Evolutionary conservation across 2,888 invertebrate genomes (phyloP), one percentile per base, ranked within the genome.

Genomic region (Xestia xanthographa): DNA sequence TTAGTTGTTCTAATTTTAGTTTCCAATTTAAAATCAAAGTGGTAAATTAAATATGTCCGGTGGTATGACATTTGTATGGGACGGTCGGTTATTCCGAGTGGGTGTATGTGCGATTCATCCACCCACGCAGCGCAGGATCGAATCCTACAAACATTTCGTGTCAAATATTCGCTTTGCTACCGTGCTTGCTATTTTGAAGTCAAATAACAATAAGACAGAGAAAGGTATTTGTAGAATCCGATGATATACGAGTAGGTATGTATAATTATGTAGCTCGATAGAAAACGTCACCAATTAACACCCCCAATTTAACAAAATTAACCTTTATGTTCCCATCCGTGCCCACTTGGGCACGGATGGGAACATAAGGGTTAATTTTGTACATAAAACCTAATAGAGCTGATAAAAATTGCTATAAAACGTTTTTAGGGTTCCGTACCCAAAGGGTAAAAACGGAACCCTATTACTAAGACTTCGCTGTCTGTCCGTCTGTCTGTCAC

Each of bases 21-120:
- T 62, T 53, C 41, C 66, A 82, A 75, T 67, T 75, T 67, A 48
- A 85, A 82, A 67, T 84, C 80, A 74, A 79, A 77, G 80, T 82
- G 83, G 81, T 82, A 82, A 88, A 85, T 83, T 79, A 85, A 80
- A 75, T 75, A 82, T 79, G 79, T 84, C 86, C 77, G 80, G 83
- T 87, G 85, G 83, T 85, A 75, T 71, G 82, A 85, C 72, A 66
- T 68, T 66, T 73, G 82, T 82, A 66, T 70, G 48, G 29, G 72
- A 71, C 69, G 70, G 63, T 79, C 50, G 34, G 43, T 50, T 77
- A 12, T 62, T 60, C 65, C 67, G 71, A 81, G 79, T 84, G 69
- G 79, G 73, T 72, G 71, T 75, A 45, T 34, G 58, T 53, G 70
- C 72, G 63, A 72, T 62, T 63, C 34, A 34, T 50, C 53, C 43